phyloP scores from a whole-genome alignment of 2,113 vertebrate genomes.

The Microtus oregoni region DNA sequence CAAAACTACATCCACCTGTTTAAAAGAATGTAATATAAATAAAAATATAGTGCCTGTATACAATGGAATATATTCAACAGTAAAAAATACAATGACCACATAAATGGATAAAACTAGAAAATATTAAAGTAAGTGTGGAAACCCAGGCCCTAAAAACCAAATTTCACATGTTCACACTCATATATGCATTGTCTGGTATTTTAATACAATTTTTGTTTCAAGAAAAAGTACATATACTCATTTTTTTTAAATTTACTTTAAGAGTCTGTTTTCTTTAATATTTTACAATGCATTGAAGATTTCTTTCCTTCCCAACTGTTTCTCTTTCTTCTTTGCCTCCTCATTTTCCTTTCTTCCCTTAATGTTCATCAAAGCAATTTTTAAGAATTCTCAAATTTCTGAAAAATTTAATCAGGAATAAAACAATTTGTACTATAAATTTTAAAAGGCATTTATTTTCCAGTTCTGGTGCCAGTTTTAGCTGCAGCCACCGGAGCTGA shows the following conservation, averaged over 20 bases:
- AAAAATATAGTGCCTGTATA: neutral
- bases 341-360: neutral
- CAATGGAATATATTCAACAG: neutral
- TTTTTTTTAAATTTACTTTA: neutral
- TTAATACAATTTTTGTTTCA: neutral
- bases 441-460: neutral
- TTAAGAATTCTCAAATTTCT: neutral
- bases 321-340: no score
- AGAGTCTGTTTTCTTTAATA: neutral
- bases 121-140: neutral
- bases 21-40: neutral
- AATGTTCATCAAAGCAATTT: neutral
- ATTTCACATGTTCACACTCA: neutral
- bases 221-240: neutral
- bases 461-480: no score
- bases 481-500: no score
- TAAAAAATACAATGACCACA: neutral
- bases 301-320: neutral
- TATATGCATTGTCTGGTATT: neutral
- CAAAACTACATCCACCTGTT: neutral
- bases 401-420: neutral
- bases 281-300: neutral
- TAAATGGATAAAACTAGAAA: neutral
- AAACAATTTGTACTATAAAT: neutral
- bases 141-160: no score